Base-by-base conservation (phyloP, 2,113 vertebrate genomes). In the Chlamydotis undulata region DNA sequence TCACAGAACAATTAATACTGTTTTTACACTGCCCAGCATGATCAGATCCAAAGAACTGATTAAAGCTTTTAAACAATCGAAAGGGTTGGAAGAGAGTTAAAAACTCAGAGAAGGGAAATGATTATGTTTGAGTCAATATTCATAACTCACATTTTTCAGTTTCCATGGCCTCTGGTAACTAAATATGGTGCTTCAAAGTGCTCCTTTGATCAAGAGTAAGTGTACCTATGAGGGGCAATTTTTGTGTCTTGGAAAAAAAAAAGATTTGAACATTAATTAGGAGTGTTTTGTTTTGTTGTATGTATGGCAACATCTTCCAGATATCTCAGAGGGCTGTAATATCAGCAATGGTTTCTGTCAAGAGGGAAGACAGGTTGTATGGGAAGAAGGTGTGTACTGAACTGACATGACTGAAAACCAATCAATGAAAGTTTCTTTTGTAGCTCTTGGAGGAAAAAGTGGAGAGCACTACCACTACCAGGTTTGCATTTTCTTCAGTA, bases 141-240 rank as follows among this genome's bases (percentile, higher is more conserved):
- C 28, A 23, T 13, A 57, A 33, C 16, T 61, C 16, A 7, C 0
- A 5, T 82, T 79, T 61, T 60, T 43, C 7, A 3, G 5, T 82
- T 94, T 75, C 57, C 10, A 2, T 68, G 10, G 8, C 14, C 6
- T 65, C 39, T 31, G 14, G 9, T 64, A 64, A 71, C 9, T 49
- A 43, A 70, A 52, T 19, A 9, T 5, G 3, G 18, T 18, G 26
- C 19, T 47, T 71, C 14, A 84, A 71, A 67, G 52, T 63, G 7
- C 6, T 75, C 10, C 47, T 50, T 87, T 60, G 22, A 39, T 78
- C 8, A 39, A n/a, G 35, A 16, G 4, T 60, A 59, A 55, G 37
- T 12, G 5, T 29, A 35, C 15, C 10, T 31, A 69, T 25, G 9
- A 2, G 0, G 47, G 5, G 1, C 4, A 71, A 31, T 39, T 69